Percentiles rank a stretch among this genome's conserved stretches.
phyloP scores from a whole-genome alignment of 1,140 invertebrate species.

The Atta texana region DNA sequence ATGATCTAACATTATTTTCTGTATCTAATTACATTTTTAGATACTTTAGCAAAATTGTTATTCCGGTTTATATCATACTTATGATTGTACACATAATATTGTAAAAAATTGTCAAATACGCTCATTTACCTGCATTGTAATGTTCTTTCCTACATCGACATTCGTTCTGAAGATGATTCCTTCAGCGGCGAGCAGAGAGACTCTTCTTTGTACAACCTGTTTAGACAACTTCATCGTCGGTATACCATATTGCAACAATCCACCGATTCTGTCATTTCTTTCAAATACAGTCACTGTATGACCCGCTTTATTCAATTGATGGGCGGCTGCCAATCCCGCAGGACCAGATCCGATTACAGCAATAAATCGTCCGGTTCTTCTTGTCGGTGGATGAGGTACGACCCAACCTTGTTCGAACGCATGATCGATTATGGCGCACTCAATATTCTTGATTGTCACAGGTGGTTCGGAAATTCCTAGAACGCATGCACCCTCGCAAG shows the following conservation, averaged over 20 bases:
- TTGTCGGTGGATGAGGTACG: slow-evolving; percentile 90
- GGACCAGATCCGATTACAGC: slow-evolving; percentile 99
- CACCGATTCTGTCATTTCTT: slow-evolving; percentile 97
- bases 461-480: slow-evolving; percentile 97
- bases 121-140: slow-evolving; percentile 90
- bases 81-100: not conserved
- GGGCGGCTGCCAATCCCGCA: slow-evolving; percentile 97
- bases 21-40: too few relatives aligned
- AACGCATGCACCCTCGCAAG: slow-evolving; percentile 99
- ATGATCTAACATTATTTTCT: too few relatives aligned
- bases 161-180: slow-evolving; percentile 97
- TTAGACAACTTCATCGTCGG: slow-evolving; percentile 99
- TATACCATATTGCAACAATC: slow-evolving; percentile 98
- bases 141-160: slow-evolving; percentile 96
- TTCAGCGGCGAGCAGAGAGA: slow-evolving; percentile 95
- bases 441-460: slow-evolving; percentile 99
- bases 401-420: slow-evolving; percentile 99
- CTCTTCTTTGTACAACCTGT: slow-evolving; percentile 95
- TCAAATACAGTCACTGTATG: slow-evolving; percentile 98
- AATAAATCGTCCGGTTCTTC: slow-evolving; percentile 94
- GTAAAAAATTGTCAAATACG: not conserved
- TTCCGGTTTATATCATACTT: not conserved
- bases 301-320: slow-evolving; percentile 97
- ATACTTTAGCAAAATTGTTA: too few relatives aligned
- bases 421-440: slow-evolving; percentile 99